Percentiles rank a stretch among this genome's conserved stretches.
Conservation (phyloP, 2,113 vertebrate genomes). For the Gobio gobio region DNA sequence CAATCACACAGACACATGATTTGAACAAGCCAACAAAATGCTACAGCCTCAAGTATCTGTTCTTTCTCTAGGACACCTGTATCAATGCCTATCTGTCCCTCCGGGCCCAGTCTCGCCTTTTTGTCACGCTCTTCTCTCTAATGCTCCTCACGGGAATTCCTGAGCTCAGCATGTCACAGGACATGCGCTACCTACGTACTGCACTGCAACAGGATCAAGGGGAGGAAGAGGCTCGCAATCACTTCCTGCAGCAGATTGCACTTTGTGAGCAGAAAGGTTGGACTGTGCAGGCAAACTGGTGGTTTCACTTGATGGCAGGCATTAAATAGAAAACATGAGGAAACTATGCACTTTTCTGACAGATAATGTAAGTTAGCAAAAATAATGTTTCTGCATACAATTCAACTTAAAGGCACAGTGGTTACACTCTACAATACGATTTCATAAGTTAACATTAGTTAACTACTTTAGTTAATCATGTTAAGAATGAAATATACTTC, state of each 20-base stretch:
- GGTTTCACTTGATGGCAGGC: slow-evolving; percentile 77
- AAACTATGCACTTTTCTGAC: neutral
- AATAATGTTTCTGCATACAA: neutral
- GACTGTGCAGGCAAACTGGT: slow-evolving; percentile 81
- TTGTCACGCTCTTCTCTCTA: slow-evolving; percentile 80
- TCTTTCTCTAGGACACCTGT: slow-evolving; percentile 72
- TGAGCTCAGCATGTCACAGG: slow-evolving; percentile 74
- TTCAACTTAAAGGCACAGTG: neutral
- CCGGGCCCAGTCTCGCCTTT: slow-evolving; percentile 74
- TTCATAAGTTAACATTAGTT: too few species aligned
- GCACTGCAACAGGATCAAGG: slow-evolving; percentile 73
- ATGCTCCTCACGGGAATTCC: slow-evolving; percentile 82
- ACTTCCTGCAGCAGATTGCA: slow-evolving; percentile 75
- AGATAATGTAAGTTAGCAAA: neutral
- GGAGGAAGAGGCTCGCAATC: slow-evolving; percentile 68
- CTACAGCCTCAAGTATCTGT: neutral
- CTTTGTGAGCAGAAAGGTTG: slow-evolving; percentile 73
- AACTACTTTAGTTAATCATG: too few species aligned
- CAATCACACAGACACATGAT: neutral
- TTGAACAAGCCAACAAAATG: neutral
- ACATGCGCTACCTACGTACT: slow-evolving; percentile 77
- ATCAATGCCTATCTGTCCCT: slow-evolving; percentile 77
- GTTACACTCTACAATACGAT: too few species aligned
- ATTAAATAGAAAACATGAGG: slow-evolving; percentile 67
- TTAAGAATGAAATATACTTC: too few species aligned